Base-by-base conservation (phyloP, 2,888 invertebrate genomes). In the Drosophila melanocephala region DNA sequence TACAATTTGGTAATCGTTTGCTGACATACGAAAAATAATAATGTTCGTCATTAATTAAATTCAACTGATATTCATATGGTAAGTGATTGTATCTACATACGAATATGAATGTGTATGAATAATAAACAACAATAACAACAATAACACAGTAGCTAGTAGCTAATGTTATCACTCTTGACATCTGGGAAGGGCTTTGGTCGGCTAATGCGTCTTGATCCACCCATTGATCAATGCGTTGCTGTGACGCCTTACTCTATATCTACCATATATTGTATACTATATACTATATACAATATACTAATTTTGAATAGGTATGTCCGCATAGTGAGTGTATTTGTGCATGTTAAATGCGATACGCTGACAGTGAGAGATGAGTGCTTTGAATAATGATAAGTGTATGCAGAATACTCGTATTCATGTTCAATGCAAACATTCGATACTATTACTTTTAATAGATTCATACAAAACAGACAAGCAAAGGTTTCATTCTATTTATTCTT, bases 221-320 rank as follows among this genome's bases (percentile, higher is more conserved):
- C 74, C 81, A 79, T 81, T 79, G 79, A 79, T 79, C 79, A 81
- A 77, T 69, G 77, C 53, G 60, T 71, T 80, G 64, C 55, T 76
- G 52, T 75, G 55, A 64, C 64, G 72, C 72, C 52, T 62, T 59
- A 66, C 53, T 65, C 5, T 12, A 44, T 22, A 42, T 10, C n/a
- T n/a, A 44, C 22, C 14, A 39, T 42, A 37, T 10, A 9, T 28
- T 12, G 14, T 47, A 22, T 14, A 47, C 6, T 47, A 1, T 22
- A n/a, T 22, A 22, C 10, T 22, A 22, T 22, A 47, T 4, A 47
- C 7, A 22, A 47, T 47, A 47, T 47, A 47, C 47, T 26, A 47
- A 47, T 47, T 47, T 26, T 26, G 22, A 26, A 47, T 47, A 47
- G 14, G 22, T 47, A 47, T 16, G 47, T 26, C 22, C 22, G 44